phyloP scores from a whole-genome alignment of 2,113 vertebrate species.

The Physeter macrocephalus region DNA sequence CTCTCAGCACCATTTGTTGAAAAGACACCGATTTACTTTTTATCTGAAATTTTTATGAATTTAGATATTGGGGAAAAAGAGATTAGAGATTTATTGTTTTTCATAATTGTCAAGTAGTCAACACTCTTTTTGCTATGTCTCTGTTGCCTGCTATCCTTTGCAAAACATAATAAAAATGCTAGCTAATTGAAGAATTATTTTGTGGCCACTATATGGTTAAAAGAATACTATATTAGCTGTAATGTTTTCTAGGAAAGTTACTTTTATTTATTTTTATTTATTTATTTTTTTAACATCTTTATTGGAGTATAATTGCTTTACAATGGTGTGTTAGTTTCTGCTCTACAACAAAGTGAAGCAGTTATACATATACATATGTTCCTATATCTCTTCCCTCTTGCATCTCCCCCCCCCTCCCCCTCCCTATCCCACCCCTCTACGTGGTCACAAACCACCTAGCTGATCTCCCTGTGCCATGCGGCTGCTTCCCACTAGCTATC shows the following conservation, averaged over 20 bases:
- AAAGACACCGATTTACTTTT: neutral
- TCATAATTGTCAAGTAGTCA: neutral
- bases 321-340: too few species aligned
- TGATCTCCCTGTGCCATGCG: too few species aligned
- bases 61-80: neutral
- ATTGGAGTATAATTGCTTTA: too few species aligned
- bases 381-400: too few species aligned
- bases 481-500: too few species aligned
- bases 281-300: too few species aligned
- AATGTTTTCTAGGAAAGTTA: conserved; percentile 28
- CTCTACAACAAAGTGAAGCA: too few species aligned
- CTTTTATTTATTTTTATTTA: too few species aligned
- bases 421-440: too few species aligned
- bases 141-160: neutral
- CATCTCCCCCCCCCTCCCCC: too few species aligned
- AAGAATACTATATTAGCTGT: neutral
- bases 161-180: neutral
- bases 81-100: neutral
- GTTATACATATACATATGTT: too few species aligned
- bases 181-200: conserved; percentile 22
- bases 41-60: neutral
- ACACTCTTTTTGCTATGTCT: neutral
- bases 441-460: too few species aligned
- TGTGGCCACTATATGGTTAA: neutral
- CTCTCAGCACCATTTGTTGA: neutral